These are phyloP conservation scores for Conus ventricosus DNA, from an alignment of 1,140 invertebrate genomes.

Conservation along the genomic window DNA sequence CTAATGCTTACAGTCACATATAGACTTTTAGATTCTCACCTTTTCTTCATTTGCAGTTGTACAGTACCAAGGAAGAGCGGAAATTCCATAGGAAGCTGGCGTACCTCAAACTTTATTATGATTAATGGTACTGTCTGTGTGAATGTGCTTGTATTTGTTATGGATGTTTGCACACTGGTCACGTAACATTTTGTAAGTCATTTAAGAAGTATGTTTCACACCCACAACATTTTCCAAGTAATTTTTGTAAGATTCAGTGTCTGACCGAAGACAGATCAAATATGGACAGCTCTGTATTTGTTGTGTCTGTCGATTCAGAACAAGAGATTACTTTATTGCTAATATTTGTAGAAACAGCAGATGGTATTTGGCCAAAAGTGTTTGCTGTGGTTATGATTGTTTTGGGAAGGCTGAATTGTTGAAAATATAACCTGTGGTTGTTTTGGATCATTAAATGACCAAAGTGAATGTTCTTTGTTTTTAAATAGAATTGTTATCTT, in stretches of 20 bases:
- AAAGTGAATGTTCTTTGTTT: no score
- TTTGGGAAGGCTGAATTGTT: not conserved
- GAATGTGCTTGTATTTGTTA: not conserved
- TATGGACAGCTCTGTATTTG: not conserved
- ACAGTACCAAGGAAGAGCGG: slow-evolving; percentile 72
- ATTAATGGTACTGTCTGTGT: slow-evolving; percentile 34
- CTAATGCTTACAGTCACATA: no score
- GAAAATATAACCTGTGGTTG: not conserved
- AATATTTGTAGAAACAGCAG: not conserved
- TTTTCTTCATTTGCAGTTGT: slow-evolving; percentile 55
- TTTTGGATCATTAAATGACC: no score
- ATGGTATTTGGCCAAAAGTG: no score
- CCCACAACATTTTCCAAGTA: no score
- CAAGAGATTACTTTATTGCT: not conserved
- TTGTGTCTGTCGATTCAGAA: not conserved
- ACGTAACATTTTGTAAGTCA: not conserved
- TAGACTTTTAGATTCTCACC: not conserved
- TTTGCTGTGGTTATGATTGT: no score
- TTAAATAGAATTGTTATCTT: no score
- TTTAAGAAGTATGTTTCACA: no score
- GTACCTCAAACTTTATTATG: slow-evolving; percentile 71
- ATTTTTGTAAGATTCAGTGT: no score
- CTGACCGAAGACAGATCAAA: not conserved
- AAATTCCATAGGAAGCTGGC: slow-evolving; percentile 71
- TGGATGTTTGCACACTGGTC: not conserved